Conservation (phyloP, 2,888 invertebrate genomes). For the Epistrophella euchroma region DNA sequence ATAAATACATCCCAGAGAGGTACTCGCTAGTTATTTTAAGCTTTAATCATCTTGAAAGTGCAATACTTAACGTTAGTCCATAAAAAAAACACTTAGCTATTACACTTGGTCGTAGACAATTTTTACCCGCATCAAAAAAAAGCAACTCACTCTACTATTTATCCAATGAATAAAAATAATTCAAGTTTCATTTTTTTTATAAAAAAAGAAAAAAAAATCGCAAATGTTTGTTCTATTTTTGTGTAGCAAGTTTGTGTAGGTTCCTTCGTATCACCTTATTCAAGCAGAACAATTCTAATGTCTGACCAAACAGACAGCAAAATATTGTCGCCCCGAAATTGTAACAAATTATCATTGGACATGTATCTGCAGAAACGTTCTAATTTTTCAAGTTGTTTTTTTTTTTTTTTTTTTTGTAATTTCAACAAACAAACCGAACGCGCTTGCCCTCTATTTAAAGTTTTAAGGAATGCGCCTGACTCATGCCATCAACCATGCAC, state of each 20-base stretch:
- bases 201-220: constrained; percentile 20
- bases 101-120: neutral
- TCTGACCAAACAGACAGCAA: constrained; percentile 63
- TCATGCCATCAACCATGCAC: constrained; percentile 57
- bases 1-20: too few species aligned
- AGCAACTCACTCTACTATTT: neutral
- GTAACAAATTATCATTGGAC: constrained; percentile 72
- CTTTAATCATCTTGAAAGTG: neutral
- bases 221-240: constrained; percentile 47
- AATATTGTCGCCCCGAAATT: constrained; percentile 71
- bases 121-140: constrained; percentile 1
- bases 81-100: neutral
- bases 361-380: constrained; percentile 71
- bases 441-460: constrained; percentile 2
- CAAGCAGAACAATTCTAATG: constrained; percentile 68
- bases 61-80: neutral
- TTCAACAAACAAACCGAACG: constrained; percentile 18
- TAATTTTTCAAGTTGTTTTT: constrained; percentile 38
- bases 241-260: constrained; percentile 43
- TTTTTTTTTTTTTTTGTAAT: neutral
- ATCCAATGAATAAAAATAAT: neutral
- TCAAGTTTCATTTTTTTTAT: neutral
- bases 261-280: constrained; percentile 15
- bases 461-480: constrained; percentile 67
- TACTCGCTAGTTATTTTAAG: too few species aligned